Percentiles rank a stretch among this genome's conserved stretches.
Conservation (phyloP, 1,140 invertebrate genomes). For the Nebria ingens region DNA sequence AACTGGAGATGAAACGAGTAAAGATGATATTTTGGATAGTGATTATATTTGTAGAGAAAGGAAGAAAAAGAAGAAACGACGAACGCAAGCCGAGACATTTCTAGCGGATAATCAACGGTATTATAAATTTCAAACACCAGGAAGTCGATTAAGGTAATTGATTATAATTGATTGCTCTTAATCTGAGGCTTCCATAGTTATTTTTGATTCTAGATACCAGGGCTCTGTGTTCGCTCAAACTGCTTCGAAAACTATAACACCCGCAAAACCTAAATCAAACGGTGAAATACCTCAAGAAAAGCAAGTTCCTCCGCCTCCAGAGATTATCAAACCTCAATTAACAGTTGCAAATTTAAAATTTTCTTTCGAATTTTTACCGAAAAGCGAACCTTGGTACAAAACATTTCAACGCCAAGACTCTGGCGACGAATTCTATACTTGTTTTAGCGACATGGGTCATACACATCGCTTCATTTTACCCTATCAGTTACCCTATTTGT, state of each 20-base stretch:
- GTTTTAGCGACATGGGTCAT: conserved; percentile 37
- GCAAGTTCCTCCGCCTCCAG: too few species aligned
- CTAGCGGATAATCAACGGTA: conserved; percentile 50
- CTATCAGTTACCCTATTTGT: conserved; percentile 58
- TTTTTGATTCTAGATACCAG: conserved; percentile 23
- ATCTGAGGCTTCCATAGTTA: too few species aligned
- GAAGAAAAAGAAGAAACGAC: conserved; percentile 35
- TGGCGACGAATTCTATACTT: conserved; percentile 46
- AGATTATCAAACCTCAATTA: too few species aligned
- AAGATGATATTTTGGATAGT: conserved; percentile 16
- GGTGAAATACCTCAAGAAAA: too few species aligned
- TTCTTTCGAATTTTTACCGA: conserved; percentile 62
- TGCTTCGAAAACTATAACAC: too few species aligned
- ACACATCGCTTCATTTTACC: conserved; percentile 49
- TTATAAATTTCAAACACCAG: conserved; percentile 50
- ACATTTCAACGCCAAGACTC: conserved; percentile 64
- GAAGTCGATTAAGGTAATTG: conserved; percentile 36
- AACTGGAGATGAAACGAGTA: conserved; percentile 23
- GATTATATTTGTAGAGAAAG: conserved; percentile 10
- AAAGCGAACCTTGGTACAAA: conserved; percentile 64
- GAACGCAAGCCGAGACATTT: conserved; percentile 46
- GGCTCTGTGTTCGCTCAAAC: too few species aligned
- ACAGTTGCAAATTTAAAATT: conserved; percentile 58
- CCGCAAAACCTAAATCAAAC: too few species aligned
- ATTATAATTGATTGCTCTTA: conserved; percentile 16